Evolutionary conservation across 2,113 vertebrate species (phyloP).

Genomic region (Microcebus griseorufus): DNA sequence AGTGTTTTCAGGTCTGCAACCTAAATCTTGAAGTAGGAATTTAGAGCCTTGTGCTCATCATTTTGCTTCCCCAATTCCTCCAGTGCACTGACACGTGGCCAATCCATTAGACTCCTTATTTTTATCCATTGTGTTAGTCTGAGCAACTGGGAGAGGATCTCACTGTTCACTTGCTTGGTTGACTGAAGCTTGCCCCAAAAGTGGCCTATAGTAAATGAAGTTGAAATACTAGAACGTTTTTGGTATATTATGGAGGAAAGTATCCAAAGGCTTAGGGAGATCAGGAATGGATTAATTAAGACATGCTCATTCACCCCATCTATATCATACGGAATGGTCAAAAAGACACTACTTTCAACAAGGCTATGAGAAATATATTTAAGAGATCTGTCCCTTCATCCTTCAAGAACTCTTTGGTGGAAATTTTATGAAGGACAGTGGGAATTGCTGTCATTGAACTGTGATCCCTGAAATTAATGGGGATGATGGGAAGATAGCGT

Average conservation of each 20-base stretch:
- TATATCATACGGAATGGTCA: neutral
- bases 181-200: neutral
- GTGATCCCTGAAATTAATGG: neutral
- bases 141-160: neutral
- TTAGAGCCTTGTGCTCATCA: neutral
- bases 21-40: neutral
- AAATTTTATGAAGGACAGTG: neutral
- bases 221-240: neutral
- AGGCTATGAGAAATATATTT: neutral
- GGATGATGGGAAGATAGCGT: neutral
- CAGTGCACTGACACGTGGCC: neutral
- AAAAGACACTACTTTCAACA: neutral
- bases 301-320: neutral
- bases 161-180: neutral
- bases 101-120: neutral
- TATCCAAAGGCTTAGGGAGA: neutral
- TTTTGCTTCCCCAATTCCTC: neutral
- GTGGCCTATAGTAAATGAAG: too few relatives aligned
- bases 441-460: neutral
- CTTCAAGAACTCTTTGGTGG: neutral
- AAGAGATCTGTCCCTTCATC: neutral
- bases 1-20: neutral
- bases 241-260: neutral
- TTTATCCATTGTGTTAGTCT: neutral
- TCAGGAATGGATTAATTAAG: neutral